A percentile compares a stretch with the other conserved stretches of the same genome.
phyloP scores from a whole-genome alignment of 2,888 invertebrate genomes.

The Palloptera scutellata region DNA sequence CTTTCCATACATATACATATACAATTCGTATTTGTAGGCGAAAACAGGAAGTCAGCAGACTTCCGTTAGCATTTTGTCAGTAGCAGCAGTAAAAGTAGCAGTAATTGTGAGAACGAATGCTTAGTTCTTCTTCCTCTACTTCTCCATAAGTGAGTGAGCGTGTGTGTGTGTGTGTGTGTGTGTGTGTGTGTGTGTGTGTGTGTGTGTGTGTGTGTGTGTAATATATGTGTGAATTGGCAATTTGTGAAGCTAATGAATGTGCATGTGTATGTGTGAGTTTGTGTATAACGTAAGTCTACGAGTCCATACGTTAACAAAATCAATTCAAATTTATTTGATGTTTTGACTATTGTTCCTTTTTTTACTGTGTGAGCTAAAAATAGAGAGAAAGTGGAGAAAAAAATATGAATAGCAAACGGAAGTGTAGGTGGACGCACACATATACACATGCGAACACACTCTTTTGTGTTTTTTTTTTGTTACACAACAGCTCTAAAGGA shows the following conservation, averaged over 20 bases:
- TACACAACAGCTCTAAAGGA: too few species aligned
- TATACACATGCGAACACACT: not conserved
- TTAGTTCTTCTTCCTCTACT: too few species aligned
- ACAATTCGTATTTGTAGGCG: not conserved
- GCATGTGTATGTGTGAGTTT: not conserved
- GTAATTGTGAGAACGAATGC: not conserved
- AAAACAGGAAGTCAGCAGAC: constrained; percentile 23
- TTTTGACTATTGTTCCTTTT: not conserved
- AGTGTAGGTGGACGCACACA: constrained; percentile 12
- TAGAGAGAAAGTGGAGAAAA: not conserved
- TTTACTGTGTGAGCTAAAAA: not conserved
- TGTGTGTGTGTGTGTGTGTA: too few species aligned
- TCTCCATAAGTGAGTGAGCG: not conserved
- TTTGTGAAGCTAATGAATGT: constrained; percentile 14
- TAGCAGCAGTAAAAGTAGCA: constrained; percentile 9
- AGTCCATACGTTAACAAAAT: not conserved
- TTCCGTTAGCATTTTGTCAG: constrained; percentile 44
- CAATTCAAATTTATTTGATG: constrained; percentile 16
- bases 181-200: too few species aligned
- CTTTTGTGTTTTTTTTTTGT: too few species aligned
- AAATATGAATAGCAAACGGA: constrained; percentile 15
- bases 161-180: not conserved
- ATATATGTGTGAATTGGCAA: constrained; percentile 3
- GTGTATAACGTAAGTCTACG: not conserved
- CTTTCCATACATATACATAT: not conserved